A percentile compares a stretch with the other conserved stretches of the same genome.
Evolutionary conservation across 2,797 vertebrate genomes (phyloP).

Genomic region (Pangasius krempfi): DNA sequence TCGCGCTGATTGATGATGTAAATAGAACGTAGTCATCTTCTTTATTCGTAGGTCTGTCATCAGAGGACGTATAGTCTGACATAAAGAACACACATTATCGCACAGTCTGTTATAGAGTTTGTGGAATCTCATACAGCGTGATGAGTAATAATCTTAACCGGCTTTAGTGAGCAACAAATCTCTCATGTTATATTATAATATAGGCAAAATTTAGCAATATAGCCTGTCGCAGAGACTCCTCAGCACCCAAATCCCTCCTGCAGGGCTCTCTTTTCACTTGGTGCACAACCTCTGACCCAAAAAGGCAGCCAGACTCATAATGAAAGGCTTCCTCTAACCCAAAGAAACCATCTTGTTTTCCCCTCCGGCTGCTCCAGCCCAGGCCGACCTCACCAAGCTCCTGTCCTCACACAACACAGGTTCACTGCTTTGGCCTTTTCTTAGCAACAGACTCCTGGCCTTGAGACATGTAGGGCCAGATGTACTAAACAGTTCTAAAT

Average conservation of each 20-base stretch:
- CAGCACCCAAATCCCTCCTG: conserved; percentile 31
- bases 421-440: conserved; percentile 16
- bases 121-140: not conserved
- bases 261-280: conserved; percentile 39
- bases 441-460: conserved; percentile 9
- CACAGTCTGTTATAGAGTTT: not conserved
- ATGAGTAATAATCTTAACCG: not conserved
- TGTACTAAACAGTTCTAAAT: conserved; percentile 1
- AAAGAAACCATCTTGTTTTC: conserved; percentile 46
- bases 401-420: conserved; percentile 39
- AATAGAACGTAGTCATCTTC: not conserved
- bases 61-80: not conserved
- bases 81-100: not conserved
- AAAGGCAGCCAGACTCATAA: conserved; percentile 50
- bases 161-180: not conserved
- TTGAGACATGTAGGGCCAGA: conserved; percentile 6
- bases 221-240: not conserved
- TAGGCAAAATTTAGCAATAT: not conserved
- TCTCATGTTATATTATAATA: not conserved
- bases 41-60: not conserved
- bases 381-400: conserved; percentile 31
- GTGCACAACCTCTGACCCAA: conserved; percentile 51
- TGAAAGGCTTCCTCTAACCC: conserved; percentile 49
- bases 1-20: not conserved
- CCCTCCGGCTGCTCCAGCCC: conserved; percentile 35